Base-by-base conservation (phyloP, 2,888 invertebrate species). In the Mesorhabditis belari region DNA sequence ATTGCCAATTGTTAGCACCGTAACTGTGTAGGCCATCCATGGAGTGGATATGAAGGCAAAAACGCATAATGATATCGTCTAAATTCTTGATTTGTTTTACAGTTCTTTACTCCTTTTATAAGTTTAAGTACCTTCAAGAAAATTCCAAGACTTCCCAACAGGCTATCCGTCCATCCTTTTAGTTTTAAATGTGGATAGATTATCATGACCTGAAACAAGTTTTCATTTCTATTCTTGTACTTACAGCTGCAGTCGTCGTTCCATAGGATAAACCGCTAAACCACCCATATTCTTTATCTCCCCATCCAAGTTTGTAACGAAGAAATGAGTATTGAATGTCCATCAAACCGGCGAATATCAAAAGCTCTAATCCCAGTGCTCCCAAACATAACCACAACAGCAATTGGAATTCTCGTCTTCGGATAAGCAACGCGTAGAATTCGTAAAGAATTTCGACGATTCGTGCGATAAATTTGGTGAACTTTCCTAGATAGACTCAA, bases 1-100 rank as follows among this genome's bases (percentile, higher is more conserved):
- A 63, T 78, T 77, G 53, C 81, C 74, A 65, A 79, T 75, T 4
- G 78, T 75, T 3, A 80, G 62, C 0, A 80, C 69, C 61, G 76
- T 67, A 61, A 77, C 49, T 4, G 61, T 21, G 28, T 62, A 80
- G 12, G 80, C 69, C 52, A 79, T 67, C 72, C 76, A 73, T 26
- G 75, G 75, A 27, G 65, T 58, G 19, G 62, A 64, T 17, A 44
- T 44, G n/a, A n/a, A n/a, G n/a, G n/a, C n/a, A n/a, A n/a, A n/a
- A n/a, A n/a, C n/a, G n/a, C n/a, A n/a, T n/a, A n/a, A n/a, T n/a
- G n/a, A n/a, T n/a, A n/a, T n/a, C n/a, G n/a, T n/a, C n/a, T n/a
- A n/a, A 35, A 35, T 35, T 35, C 12, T n/a, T 35, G 44, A 9
- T 35, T 35, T 35, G 12, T 35, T 35, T 35, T 35, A 35, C 44